A percentile compares a stretch with the other conserved stretches of the same genome.
phyloP scores from a whole-genome alignment of 2,888 invertebrate genomes.

The Linyphia triangularis region DNA sequence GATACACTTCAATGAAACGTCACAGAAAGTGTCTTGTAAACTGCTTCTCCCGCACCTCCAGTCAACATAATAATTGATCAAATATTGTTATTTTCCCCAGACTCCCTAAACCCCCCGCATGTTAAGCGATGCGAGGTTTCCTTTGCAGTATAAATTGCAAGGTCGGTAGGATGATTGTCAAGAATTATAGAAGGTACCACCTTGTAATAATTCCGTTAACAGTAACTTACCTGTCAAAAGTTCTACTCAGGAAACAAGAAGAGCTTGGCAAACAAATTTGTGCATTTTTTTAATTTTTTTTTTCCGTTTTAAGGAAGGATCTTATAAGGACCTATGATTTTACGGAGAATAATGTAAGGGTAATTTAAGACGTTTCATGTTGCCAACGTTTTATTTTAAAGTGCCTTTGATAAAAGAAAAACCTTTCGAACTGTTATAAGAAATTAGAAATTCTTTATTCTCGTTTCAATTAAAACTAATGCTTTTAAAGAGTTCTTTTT shows the following conservation, averaged over 20 bases:
- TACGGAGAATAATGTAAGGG: too few species aligned
- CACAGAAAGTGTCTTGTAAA: background rate
- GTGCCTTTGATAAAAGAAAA: too few species aligned
- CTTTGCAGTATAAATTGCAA: constrained; percentile 30
- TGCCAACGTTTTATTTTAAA: too few species aligned
- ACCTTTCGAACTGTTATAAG: too few species aligned
- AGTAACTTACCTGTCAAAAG: constrained; percentile 25
- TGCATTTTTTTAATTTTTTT: too few species aligned
- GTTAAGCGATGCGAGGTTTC: constrained; percentile 16
- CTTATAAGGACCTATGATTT: too few species aligned
- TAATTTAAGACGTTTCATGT: too few species aligned
- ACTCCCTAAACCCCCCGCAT: constrained; percentile 6
- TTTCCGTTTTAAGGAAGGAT: too few species aligned
- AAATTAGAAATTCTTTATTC: too few species aligned
- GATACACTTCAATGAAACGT: background rate
- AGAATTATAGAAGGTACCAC: constrained; percentile 30
- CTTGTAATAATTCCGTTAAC: background rate
- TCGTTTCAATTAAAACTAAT: too few species aligned
- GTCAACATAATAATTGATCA: background rate
- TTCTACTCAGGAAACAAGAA: constrained; percentile 27
- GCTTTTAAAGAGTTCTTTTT: too few species aligned
- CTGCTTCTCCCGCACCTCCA: background rate
- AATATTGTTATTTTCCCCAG: background rate
- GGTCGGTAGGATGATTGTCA: background rate
- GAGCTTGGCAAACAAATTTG: background rate